Evolutionary conservation across 2,888 invertebrate genomes (phyloP).

Genomic region (Schrankia costaestrigalis): DNA sequence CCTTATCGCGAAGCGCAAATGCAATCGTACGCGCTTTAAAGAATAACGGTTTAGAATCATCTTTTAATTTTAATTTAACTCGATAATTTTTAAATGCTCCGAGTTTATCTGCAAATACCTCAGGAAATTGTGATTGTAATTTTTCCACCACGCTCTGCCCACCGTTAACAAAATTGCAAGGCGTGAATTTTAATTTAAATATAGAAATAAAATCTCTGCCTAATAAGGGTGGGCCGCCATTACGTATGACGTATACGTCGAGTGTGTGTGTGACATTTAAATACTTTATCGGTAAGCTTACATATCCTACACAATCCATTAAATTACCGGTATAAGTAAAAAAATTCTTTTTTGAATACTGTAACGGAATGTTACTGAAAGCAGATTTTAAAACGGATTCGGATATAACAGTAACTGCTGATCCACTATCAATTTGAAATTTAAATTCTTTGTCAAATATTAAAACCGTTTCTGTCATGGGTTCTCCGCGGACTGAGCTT

Average conservation of each 20-base stretch:
- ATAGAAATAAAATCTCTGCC: neutral
- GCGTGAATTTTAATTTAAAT: neutral
- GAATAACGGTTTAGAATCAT: neutral
- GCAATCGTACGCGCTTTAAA: neutral
- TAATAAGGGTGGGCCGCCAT: neutral
- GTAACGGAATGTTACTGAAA: neutral
- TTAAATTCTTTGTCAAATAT: neutral
- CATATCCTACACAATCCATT: neutral
- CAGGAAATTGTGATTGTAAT: neutral
- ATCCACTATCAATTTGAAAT: neutral
- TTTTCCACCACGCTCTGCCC: neutral
- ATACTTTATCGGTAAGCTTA: neutral
- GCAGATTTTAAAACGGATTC: neutral
- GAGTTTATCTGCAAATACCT: neutral
- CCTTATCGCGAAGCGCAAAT: neutral
- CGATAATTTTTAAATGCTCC: neutral
- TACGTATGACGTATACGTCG: neutral
- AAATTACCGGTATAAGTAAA: neutral
- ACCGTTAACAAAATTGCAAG: neutral
- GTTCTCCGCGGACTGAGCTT: neutral
- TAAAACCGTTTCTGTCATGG: conserved; percentile 1
- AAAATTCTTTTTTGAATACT: neutral
- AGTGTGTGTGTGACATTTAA: neutral
- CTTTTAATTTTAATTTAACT: neutral
- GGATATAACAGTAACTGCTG: neutral